phyloP scores from a whole-genome alignment of 2,888 invertebrate species.

The Caenorhabditis sp. region DNA sequence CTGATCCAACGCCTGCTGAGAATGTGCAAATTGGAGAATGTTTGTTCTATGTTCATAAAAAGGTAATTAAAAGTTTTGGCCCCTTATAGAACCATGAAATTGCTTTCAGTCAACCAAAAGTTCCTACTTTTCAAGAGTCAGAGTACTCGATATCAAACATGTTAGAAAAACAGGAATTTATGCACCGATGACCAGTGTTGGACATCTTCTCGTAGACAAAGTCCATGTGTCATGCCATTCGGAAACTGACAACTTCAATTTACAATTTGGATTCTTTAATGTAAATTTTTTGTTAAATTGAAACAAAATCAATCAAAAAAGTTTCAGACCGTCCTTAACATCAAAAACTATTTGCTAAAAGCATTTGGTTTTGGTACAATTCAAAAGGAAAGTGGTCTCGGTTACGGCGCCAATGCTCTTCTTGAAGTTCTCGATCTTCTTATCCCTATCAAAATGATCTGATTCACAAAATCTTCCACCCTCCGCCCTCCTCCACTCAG shows the following conservation, averaged over 20 bases:
- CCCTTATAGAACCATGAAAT: no score
- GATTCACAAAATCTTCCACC: no score
- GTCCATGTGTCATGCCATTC: conserved; percentile 78
- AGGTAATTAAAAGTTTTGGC: neutral
- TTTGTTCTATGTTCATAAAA: conserved; percentile 67
- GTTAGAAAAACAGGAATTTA: conserved; percentile 76
- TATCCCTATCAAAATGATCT: conserved; percentile 23
- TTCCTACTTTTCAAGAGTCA: conserved; percentile 14
- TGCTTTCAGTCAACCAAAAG: no score
- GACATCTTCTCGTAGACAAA: conserved; percentile 75
- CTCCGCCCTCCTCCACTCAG: no score
- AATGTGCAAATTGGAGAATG: conserved; percentile 79
- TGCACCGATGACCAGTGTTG: conserved; percentile 77
- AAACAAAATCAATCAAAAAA: no score
- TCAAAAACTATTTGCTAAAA: neutral
- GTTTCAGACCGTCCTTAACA: conserved; percentile 12
- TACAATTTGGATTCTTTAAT: conserved; percentile 75
- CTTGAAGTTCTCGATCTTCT: conserved; percentile 31
- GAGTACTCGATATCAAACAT: conserved; percentile 64
- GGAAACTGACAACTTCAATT: conserved; percentile 65
- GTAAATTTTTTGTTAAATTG: no score
- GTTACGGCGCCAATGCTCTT: conserved; percentile 23
- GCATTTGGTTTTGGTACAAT: neutral
- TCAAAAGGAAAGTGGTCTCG: conserved; percentile 21
- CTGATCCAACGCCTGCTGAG: conserved; percentile 75